Evolutionary conservation across 64 coral and sea anemone species (phyloP).

Genomic region (Stylophora pistillata): DNA sequence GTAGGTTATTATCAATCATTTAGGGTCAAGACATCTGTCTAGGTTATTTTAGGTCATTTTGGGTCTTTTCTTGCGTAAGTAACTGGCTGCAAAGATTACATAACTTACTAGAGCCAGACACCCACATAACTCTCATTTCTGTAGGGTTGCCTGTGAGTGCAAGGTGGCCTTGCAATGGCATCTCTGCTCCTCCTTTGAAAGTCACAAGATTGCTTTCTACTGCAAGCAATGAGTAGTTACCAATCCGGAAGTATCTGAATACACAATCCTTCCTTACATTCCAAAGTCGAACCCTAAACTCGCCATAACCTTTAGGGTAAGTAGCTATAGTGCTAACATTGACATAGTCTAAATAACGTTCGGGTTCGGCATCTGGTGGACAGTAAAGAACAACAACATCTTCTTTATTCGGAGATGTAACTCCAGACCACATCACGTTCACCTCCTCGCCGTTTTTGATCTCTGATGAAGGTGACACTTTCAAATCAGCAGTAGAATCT

Average conservation of each 20-base stretch:
- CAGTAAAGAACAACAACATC: slow-evolving; percentile 70
- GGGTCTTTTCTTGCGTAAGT: too few relatives aligned
- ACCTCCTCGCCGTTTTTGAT: slow-evolving; percentile 71
- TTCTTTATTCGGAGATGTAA: slow-evolving; percentile 29
- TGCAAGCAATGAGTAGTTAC: slow-evolving; percentile 31
- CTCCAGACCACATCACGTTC: slow-evolving; percentile 61
- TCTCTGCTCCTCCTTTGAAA: slow-evolving; percentile 67
- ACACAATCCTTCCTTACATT: slow-evolving; percentile 77
- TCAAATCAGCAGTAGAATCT: slow-evolving; percentile 52
- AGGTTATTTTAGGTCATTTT: too few relatives aligned
- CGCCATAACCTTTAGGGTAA: slow-evolving; percentile 70
- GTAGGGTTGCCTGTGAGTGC: slow-evolving; percentile 54
- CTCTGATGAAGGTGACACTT: slow-evolving; percentile 52
- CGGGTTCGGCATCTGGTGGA: slow-evolving; percentile 34
- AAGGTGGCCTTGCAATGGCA: slow-evolving; percentile 75
- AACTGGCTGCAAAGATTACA: too few relatives aligned
- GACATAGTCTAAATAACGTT: slow-evolving; percentile 73
- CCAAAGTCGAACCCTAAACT: slow-evolving; percentile 61
- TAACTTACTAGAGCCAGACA: slow-evolving; percentile 87
- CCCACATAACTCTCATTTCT: slow-evolving; percentile 96
- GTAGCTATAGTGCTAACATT: slow-evolving; percentile 47
- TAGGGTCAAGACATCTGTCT: too few relatives aligned
- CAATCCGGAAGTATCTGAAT: slow-evolving; percentile 70
- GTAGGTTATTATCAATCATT: too few relatives aligned
- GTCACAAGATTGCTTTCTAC: slow-evolving; percentile 56